Conservation (phyloP, 2,113 vertebrate genomes). For the Sander vitreus region DNA sequence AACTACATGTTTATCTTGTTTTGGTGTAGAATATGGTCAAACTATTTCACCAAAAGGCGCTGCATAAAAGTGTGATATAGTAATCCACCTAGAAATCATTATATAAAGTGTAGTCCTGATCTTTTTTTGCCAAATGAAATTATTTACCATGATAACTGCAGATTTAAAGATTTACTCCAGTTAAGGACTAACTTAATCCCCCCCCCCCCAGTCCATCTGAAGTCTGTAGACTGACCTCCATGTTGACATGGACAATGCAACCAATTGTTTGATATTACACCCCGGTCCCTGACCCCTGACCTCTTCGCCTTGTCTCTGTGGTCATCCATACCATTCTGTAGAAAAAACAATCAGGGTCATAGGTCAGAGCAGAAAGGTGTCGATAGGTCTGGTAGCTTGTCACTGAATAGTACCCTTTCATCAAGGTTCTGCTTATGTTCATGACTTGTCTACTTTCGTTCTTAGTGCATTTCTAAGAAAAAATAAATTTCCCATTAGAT, state of each 20-base stretch:
- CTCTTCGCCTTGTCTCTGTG: slow-evolving; percentile 10
- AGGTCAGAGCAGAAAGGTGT: slow-evolving; percentile 16
- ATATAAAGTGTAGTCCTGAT: background rate
- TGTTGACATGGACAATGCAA: too few relatives aligned
- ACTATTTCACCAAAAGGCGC: background rate
- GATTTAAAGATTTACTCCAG: too few relatives aligned
- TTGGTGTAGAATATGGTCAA: too few relatives aligned
- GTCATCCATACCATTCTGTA: slow-evolving; percentile 16
- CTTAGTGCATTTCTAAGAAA: slow-evolving; percentile 14
- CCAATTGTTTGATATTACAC: slow-evolving; percentile 37
- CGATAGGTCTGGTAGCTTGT: background rate
- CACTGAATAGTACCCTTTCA: background rate
- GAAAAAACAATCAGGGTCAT: slow-evolving; percentile 24
- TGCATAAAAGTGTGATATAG: background rate
- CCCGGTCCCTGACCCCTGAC: slow-evolving; percentile 20
- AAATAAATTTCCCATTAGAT: slow-evolving; percentile 8
- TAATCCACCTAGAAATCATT: background rate
- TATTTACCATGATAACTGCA: background rate
- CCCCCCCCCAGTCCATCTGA: background rate
- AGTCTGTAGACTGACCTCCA: background rate
- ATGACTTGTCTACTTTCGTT: slow-evolving; percentile 19
- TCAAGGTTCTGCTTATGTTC: background rate
- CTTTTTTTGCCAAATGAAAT: background rate
- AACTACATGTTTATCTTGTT: too few relatives aligned
- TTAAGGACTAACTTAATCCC: background rate